Percentiles rank a stretch among this genome's conserved stretches.
Evolutionary conservation across 2,113 vertebrate genomes (phyloP).

Genomic region (Symphodus melops): DNA sequence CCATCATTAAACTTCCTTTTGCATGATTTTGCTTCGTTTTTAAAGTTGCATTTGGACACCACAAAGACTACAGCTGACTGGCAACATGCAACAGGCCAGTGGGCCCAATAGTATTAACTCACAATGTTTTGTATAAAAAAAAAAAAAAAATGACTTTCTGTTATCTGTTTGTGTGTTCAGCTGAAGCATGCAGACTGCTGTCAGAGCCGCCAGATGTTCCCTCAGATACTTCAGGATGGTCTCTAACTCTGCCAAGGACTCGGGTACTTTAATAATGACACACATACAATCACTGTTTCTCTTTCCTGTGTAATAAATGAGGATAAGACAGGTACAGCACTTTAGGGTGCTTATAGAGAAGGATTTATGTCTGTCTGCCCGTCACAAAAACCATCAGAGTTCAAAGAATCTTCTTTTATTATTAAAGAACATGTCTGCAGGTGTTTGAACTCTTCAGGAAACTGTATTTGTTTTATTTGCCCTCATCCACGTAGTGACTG

Average conservation of each 20-base stretch:
- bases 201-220: background rate
- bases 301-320: background rate
- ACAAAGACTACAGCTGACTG: no score
- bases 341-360: background rate
- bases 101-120: no score
- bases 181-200: constrained; percentile 40
- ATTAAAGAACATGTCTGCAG: background rate
- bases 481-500: no score
- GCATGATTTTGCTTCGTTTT: no score
- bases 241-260: background rate
- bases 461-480: no score
- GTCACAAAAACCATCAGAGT: background rate
- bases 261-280: constrained; percentile 39
- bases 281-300: background rate
- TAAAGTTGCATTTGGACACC: no score
- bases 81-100: no score
- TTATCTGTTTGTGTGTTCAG: constrained; percentile 3
- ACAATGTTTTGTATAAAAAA: no score
- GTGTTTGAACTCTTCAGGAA: no score
- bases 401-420: background rate
- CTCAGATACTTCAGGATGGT: background rate
- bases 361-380: background rate
- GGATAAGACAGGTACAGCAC: background rate
- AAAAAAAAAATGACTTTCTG: no score
- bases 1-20: no score